Base-by-base conservation (phyloP, 2,113 vertebrate species). In the Verasper variegatus region DNA sequence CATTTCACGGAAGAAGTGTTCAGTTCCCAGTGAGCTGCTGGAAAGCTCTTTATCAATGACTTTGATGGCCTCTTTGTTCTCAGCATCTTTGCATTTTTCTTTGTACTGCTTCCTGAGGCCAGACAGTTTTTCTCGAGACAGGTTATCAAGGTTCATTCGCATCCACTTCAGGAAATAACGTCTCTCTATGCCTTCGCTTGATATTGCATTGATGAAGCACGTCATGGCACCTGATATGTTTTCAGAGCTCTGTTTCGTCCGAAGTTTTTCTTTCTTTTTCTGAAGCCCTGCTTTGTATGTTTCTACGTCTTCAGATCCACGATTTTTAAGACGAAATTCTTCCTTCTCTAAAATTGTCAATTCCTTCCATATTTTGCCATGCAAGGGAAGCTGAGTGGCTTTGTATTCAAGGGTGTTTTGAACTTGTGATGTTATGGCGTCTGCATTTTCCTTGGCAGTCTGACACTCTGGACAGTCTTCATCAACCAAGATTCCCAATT, bases 1-100 rank as follows among this genome's bases (percentile, higher is more conserved):
- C 87, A 96, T 92, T 85, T 96, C 95, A 57, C 94, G 86, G 42
- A 96, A 85, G 59, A 95, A 96, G 84, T 96, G 95, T 74, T 96
- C 94, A 31, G 82, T 89, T 1, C 95, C 94, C 60, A 96, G 81
- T 58, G 94, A 93, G 76, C 91, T 92, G 17, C 83, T 89, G 49
- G 92, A 88, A 15, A 94, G 85, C 54, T 93, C 59, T 65, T 0
- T 77, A 14, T 94, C 93, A 52, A 95, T 78, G 0, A 60, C 21
- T 58, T 77, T 71, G 5, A 93, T 86, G 10, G 88, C 82, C 4
- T 88, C 68, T 62, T 85, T 90, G 65, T 90, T 90, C 5, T 84
- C 62, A 1, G 88, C 69, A 6, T 74, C 27, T 0, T 82, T 68
- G 5, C 54, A 78, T 64, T 84, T 88, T 17, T 89, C 40, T 54